phyloP scores from a whole-genome alignment of 1,140 invertebrate species.

The Drosophila sp. region DNA sequence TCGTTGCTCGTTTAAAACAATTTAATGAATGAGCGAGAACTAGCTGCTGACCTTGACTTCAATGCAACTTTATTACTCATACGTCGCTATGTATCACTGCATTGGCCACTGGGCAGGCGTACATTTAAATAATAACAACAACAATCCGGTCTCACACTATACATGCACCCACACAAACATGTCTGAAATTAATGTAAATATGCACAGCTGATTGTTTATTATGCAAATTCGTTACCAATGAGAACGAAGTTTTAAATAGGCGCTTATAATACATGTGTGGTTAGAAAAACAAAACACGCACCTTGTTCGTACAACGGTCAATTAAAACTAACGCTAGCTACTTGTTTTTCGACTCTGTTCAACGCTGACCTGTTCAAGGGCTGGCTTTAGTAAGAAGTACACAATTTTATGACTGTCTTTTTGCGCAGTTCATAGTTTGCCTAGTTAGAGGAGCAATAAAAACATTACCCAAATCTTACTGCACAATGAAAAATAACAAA shows the following conservation, averaged over 20 bases:
- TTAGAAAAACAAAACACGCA: conserved; percentile 46
- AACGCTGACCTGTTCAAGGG: conserved; percentile 15
- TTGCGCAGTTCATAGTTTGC: conserved; percentile 8
- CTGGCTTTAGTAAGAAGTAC: neutral
- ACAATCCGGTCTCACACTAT: neutral
- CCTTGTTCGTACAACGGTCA: conserved; percentile 40
- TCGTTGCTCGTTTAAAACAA: conserved; percentile 2
- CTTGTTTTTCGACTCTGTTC: conserved; percentile 24
- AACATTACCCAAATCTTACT: no score
- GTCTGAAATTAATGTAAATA: conserved; percentile 56
- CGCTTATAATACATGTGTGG: conserved; percentile 26
- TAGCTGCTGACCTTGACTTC: conserved; percentile 57
- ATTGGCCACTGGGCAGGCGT: conserved; percentile 48
- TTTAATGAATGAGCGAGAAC: conserved; percentile 28
- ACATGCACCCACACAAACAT: conserved; percentile 6
- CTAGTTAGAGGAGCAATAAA: conserved; percentile 16
- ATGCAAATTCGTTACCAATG: conserved; percentile 49
- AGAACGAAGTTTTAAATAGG: conserved; percentile 21
- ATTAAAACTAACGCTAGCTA: conserved; percentile 45
- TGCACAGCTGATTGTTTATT: conserved; percentile 74
- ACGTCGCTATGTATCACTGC: conserved; percentile 47
- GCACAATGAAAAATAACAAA: conserved; percentile 21
- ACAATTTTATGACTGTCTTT: neutral
- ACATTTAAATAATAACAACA: neutral
- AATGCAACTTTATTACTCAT: conserved; percentile 67